These are phyloP conservation scores for Spodoptera picta DNA, from an alignment of 2,888 invertebrate species.

Conservation along the genomic window DNA sequence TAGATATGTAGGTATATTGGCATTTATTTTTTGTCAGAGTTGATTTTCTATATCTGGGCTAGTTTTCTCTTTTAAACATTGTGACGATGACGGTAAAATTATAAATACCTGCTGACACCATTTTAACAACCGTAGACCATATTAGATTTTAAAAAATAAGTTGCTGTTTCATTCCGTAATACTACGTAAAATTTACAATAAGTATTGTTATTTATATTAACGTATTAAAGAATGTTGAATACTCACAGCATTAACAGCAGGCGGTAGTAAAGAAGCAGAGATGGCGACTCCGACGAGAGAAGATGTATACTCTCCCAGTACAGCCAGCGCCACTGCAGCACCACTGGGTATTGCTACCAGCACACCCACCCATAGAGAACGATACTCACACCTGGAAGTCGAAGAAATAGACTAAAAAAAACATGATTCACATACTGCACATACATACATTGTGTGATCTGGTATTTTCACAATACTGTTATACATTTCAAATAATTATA, in stretches of 20 bases:
- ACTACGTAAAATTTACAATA: too few relatives aligned
- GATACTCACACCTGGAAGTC: conserved; percentile 88
- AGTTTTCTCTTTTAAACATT: too few relatives aligned
- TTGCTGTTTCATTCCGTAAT: too few relatives aligned
- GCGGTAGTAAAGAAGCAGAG: conserved; percentile 93
- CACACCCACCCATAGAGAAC: conserved; percentile 91
- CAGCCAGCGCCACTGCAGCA: conserved; percentile 92
- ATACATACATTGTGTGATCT: too few relatives aligned
- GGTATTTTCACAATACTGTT: too few relatives aligned
- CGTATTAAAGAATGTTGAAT: background rate
- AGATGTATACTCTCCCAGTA: conserved; percentile 93
- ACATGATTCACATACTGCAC: too few relatives aligned
- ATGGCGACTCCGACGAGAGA: conserved; percentile 95
- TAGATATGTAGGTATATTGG: background rate
- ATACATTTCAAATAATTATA: too few relatives aligned
- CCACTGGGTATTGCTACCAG: conserved; percentile 94
- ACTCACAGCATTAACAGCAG: conserved; percentile 93
- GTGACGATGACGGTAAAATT: too few relatives aligned
- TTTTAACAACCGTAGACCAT: too few relatives aligned
- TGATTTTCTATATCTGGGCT: background rate
- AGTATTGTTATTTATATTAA: too few relatives aligned
- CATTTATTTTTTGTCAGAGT: background rate
- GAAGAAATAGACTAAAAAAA: background rate
- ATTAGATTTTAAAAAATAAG: too few relatives aligned
- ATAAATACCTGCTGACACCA: too few relatives aligned